Percentiles rank a stretch among this genome's conserved stretches.
Evolutionary conservation across 2,113 vertebrate genomes (phyloP).

Genomic region (Hemiprocne comata): DNA sequence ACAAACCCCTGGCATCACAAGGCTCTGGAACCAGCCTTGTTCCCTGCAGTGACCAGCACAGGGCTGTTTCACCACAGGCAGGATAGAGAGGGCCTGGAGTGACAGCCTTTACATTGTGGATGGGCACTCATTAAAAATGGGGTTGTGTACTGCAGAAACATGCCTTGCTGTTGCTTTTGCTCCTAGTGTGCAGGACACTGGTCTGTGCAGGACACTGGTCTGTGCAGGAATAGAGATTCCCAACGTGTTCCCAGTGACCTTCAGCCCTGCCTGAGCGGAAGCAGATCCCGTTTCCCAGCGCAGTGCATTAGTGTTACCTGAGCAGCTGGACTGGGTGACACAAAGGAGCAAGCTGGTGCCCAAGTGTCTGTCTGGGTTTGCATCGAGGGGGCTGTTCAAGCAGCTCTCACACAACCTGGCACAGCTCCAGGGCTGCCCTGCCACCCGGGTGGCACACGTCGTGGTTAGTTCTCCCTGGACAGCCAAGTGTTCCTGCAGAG

Average conservation of each 20-base stretch:
- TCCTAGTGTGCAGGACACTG: not conserved
- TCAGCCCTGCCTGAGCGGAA: rapidly evolving
- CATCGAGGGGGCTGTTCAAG: not conserved
- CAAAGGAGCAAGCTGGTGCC: not conserved
- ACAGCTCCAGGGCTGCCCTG: not conserved
- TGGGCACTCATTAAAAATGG: not conserved
- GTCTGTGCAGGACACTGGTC: not conserved
- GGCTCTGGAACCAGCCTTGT: rapidly evolving
- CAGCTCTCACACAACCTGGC: not conserved
- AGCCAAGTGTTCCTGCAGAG: not conserved
- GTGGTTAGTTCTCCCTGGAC: not conserved
- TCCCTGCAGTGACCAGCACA: not conserved
- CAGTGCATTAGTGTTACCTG: not conserved
- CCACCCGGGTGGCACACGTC: rapidly evolving
- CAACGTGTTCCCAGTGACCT: not conserved
- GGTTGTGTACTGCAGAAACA: not conserved
- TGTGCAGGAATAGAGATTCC: not conserved
- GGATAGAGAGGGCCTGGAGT: not conserved
- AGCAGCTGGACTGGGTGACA: not conserved
- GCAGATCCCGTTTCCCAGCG: not conserved
- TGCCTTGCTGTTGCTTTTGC: not conserved
- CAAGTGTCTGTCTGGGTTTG: not conserved
- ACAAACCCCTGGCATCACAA: too few relatives aligned
- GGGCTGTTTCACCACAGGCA: not conserved
- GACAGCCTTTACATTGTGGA: not conserved